These are phyloP conservation scores for Rafetus swinhoei DNA, from an alignment of 2,113 vertebrate genomes.

Conservation along the genomic window DNA sequence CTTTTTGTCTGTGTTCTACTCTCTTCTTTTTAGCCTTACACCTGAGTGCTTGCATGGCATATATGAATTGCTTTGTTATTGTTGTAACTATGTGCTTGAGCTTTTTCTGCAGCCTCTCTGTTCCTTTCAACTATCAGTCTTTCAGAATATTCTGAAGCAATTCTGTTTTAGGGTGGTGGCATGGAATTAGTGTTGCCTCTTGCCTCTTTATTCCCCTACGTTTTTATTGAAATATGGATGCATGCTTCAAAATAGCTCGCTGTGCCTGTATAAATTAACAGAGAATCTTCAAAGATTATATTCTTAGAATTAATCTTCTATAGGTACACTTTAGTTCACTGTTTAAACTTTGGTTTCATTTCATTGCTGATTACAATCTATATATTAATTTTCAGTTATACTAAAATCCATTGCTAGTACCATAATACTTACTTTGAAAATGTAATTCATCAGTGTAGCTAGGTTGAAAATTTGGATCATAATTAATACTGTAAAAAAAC, in stretches of 20 bases:
- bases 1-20: constrained; percentile 67
- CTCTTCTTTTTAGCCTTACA: constrained; percentile 78
- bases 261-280: constrained; percentile 84
- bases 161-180: constrained; percentile 99
- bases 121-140: constrained; percentile 90
- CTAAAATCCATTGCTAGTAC: constrained; percentile 31
- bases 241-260: constrained; percentile 92
- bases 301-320: constrained; percentile 43
- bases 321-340: neutral
- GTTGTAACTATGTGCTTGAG: constrained; percentile 88
- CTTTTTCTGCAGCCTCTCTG: constrained; percentile 92
- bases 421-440: constrained; percentile 1
- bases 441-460: constrained; percentile 33
- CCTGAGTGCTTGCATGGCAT: constrained; percentile 85
- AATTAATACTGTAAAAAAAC: neutral
- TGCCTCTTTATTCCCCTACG: constrained; percentile 91
- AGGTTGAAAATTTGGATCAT: constrained; percentile 29
- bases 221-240: constrained; percentile 88
- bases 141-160: constrained; percentile 99
- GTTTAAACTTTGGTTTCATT: constrained; percentile 40
- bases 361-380: constrained; percentile 42
- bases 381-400: constrained; percentile 26
- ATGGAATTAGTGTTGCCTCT: constrained; percentile 99
- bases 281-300: constrained; percentile 6
- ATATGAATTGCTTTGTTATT: constrained; percentile 77